Base-by-base conservation (phyloP, 2,888 invertebrate species). In the Eupithecia subfuscata region DNA sequence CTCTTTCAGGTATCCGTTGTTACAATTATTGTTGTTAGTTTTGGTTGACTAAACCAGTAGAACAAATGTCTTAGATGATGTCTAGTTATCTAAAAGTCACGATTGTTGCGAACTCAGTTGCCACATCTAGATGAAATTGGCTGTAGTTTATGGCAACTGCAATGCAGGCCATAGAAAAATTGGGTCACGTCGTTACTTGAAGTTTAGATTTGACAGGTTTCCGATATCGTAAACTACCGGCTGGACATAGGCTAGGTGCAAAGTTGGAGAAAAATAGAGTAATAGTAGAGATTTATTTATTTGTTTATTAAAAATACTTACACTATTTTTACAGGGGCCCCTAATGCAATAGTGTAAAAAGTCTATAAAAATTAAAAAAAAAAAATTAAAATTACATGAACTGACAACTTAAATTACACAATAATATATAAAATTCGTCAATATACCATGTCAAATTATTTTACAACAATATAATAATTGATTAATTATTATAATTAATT, bases 81-180 rank as follows among this genome's bases (percentile, higher is more conserved):
- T 65, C 65, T 40, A 40, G 67, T 43, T 40, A 43, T 67, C 67
- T 67, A 8, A 37, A 37, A 40, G 70, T 52, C 65, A 52, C 64
- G 64, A 65, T 40, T 60, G 52, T 65, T 75, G 52, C 45, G 65
- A 74, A 48, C 75, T 69, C 45, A 72, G 40, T 69, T 75, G 72
- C 63, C 56, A 7, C 40, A 56, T 74, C 22, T 69, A 30, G 63
- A 45, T n/a, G 5, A 72, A 69, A 70, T 70, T 67, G 69, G 22
- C 52, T 56, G 34, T 48, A 18, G 14, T 63, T 75, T 77, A 70
- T 68, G 52, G 74, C 68, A 80, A 86, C 92, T 91, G 93, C 93
- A 93, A 83, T 93, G 94, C 93, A 91, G 93, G 87, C 88, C 84
- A 83, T 84, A 88, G 84, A 89, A 90, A 91, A 92, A 92, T 90